Evolutionary conservation across 2,888 invertebrate genomes (phyloP), one percentile per base, ranked within the genome.

Genomic region (Blastobasis lacticolella): DNA sequence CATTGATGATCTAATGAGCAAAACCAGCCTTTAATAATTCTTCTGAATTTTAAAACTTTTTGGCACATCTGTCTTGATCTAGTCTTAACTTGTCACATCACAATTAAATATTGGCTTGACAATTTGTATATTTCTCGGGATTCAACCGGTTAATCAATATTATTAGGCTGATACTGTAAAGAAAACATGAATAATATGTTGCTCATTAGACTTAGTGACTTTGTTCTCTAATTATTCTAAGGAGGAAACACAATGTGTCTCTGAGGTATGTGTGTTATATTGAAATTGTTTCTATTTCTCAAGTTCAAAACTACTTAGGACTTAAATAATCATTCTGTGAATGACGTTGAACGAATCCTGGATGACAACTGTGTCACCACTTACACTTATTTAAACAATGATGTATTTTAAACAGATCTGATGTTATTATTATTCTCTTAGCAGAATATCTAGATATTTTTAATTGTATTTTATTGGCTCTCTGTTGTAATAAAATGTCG

Each of bases 381-480:
- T 68, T 74, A 77, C 69, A 76, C 62, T 57, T 23, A 23, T 23
- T 23, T 75, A 53, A 51, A 48, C 8, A 70, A 51, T 72, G 76
- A 74, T 74, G 66, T 63, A 68, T 69, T 76, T 68, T 68, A 72
- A 66, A 79, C 83, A 85, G 86, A 85, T 86, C 87, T 84, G 84
- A 75, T 84, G 80, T 75, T 76, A 74, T 67, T 72, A 73, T 76
- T 72, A 73, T 76, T 76, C 69, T 71, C 71, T 55, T 42, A 63
- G 77, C 79, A 78, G 75, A 74, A 76, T 67, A 23, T 23, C 23
- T 23, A 23, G 23, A 23, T 23, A 23, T 23, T 23, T 65, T 48
- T 59, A 62, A 60, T 66, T 63, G 61, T 59, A 67, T 58, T 63
- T 65, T 63, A 71, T 64, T 61, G 64, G 36, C 80, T 81, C 80